These are phyloP conservation scores for Crepidodera aurea DNA, from an alignment of 2,888 invertebrate genomes.

Conservation along the genomic window DNA sequence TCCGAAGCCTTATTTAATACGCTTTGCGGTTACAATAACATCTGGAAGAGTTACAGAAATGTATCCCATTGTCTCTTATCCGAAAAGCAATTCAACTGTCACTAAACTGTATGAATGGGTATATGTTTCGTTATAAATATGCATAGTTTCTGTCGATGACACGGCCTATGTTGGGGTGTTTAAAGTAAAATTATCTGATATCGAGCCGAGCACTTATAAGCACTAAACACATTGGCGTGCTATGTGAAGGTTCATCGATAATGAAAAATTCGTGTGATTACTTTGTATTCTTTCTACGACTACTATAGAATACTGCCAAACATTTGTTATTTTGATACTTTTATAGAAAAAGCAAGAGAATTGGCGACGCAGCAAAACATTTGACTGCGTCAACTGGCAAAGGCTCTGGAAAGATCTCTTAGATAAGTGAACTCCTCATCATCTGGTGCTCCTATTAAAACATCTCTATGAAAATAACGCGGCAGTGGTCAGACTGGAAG, in stretches of 20 bases:
- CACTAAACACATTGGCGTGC: not conserved
- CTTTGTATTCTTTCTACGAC: too few species aligned
- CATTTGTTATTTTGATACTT: too few species aligned
- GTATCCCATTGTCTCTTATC: slow-evolving; percentile 30
- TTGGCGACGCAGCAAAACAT: too few species aligned
- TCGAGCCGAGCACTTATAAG: slow-evolving; percentile 16
- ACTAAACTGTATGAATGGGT: slow-evolving; percentile 30
- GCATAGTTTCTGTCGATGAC: slow-evolving; percentile 39
- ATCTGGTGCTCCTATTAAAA: too few species aligned
- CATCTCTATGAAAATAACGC: too few species aligned
- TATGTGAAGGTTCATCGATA: not conserved
- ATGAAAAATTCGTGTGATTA: too few species aligned
- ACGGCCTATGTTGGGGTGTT: slow-evolving; percentile 23
- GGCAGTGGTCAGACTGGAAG: too few species aligned
- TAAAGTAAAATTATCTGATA: slow-evolving; percentile 30
- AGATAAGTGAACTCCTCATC: too few species aligned
- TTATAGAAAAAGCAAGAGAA: too few species aligned
- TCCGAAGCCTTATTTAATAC: not conserved
- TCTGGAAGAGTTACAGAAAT: slow-evolving; percentile 32
- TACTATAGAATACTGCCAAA: too few species aligned
- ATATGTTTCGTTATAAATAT: slow-evolving; percentile 31
- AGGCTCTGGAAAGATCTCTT: too few species aligned
- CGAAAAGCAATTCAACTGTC: slow-evolving; percentile 35
- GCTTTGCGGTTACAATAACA: slow-evolving; percentile 13
- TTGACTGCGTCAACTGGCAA: too few species aligned